phyloP scores from a whole-genome alignment of 1,140 invertebrate genomes.

The Formica exsecta region DNA sequence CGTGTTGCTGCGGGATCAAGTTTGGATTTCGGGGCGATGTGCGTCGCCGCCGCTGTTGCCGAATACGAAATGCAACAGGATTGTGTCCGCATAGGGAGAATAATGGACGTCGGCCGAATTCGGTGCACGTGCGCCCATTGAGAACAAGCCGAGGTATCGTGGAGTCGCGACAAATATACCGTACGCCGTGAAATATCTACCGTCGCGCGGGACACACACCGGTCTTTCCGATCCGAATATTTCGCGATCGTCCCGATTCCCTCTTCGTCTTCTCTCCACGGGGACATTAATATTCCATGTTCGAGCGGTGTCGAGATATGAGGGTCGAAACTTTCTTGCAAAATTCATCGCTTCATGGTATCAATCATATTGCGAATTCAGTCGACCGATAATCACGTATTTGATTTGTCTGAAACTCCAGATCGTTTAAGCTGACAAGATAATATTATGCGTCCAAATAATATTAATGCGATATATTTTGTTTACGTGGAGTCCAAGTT shows the following conservation, averaged over 20 bases:
- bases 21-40: constrained; percentile 17
- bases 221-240: neutral
- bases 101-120: constrained; percentile 70
- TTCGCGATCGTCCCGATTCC: constrained; percentile 23
- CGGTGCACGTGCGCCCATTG: constrained; percentile 59
- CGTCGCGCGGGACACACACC: neutral
- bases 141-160: constrained; percentile 46
- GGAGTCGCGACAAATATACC: constrained; percentile 49
- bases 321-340: constrained; percentile 13
- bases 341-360: constrained; percentile 28
- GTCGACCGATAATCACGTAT: constrained; percentile 41
- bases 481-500: neutral
- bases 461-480: constrained; percentile 10
- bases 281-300: constrained; percentile 48
- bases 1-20: constrained; percentile 47
- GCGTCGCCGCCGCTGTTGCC: neutral
- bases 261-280: neutral
- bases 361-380: constrained; percentile 52
- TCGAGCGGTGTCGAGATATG: neutral
- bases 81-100: constrained; percentile 63
- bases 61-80: constrained; percentile 77
- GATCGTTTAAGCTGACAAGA: neutral
- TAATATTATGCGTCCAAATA: constrained; percentile 1
- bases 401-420: neutral
- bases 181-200: constrained; percentile 2